Percentiles rank a stretch among this genome's conserved stretches.
Evolutionary conservation across 2,797 vertebrate species (phyloP).

Genomic region (Dendrocincla fuliginosa): DNA sequence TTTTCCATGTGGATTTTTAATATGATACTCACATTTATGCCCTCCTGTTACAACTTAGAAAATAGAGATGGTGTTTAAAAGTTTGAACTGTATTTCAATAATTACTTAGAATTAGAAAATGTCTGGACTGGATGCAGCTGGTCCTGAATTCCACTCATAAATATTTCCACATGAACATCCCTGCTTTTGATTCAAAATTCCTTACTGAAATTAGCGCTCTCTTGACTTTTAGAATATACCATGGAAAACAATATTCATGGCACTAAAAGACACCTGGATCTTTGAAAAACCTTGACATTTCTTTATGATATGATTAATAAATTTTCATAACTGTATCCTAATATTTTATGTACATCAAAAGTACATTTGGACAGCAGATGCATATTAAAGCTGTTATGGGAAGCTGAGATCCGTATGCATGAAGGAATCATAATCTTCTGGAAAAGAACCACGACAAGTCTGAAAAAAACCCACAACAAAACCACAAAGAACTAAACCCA

Average conservation of each 20-base stretch:
- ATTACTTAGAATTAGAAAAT: not conserved
- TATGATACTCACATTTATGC: not conserved
- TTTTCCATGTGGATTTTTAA: not conserved
- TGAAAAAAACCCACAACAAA: not conserved
- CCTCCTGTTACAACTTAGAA: not conserved
- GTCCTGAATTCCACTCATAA: not conserved
- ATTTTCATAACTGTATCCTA: not conserved
- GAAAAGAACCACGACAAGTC: not conserved
- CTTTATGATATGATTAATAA: not conserved
- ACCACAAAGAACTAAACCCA: not conserved
- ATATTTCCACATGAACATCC: not conserved
- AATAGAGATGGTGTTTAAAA: not conserved
- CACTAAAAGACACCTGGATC: not conserved
- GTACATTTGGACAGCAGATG: not conserved
- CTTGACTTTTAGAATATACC: not conserved
- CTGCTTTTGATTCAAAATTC: not conserved
- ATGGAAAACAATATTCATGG: not conserved
- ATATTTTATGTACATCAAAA: not conserved
- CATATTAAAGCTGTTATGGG: not conserved
- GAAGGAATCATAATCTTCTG: not conserved
- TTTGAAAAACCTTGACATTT: not conserved
- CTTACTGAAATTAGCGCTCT: not conserved
- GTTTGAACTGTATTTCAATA: not conserved
- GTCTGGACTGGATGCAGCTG: not conserved
- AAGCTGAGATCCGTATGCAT: not conserved